phyloP scores from a whole-genome alignment of 1,140 invertebrate species.

The Zeugodacus cucurbitae region DNA sequence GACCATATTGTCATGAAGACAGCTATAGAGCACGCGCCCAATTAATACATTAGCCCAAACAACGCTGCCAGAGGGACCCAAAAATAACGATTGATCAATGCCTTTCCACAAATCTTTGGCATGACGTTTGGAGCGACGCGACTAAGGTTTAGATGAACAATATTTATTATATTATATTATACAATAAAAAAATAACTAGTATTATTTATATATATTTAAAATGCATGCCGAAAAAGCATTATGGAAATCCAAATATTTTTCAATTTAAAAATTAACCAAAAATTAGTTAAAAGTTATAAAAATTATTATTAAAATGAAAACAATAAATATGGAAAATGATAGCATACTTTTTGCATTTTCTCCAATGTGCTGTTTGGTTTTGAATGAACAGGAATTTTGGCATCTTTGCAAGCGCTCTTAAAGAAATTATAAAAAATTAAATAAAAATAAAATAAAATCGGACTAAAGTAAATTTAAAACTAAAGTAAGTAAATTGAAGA shows the following conservation, averaged over 20 bases:
- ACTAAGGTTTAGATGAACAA: constrained; percentile 44
- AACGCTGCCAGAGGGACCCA: constrained; percentile 64
- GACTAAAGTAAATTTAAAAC: neutral
- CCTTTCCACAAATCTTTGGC: constrained; percentile 65
- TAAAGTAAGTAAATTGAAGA: neutral
- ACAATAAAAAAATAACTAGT: neutral
- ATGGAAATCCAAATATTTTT: neutral
- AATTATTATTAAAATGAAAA: neutral
- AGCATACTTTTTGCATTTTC: constrained; percentile 55
- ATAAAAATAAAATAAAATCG: constrained; percentile 19
- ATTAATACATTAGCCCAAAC: constrained; percentile 82
- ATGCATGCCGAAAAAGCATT: no score
- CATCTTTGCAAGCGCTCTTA: constrained; percentile 60
- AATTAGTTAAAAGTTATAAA: neutral
- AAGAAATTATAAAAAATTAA: constrained; percentile 45
- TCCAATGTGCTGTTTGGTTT: constrained; percentile 5
- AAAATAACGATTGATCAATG: constrained; percentile 61
- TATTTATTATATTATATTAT: neutral
- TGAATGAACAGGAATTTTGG: constrained; percentile 53
- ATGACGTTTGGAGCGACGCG: constrained; percentile 57
- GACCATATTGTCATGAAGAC: constrained; percentile 74
- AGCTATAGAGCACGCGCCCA: constrained; percentile 82
- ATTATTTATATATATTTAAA: neutral
- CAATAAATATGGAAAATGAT: constrained; percentile 35
- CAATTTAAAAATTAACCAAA: neutral